Evolutionary conservation across 2,113 vertebrate genomes (phyloP).

Genomic region (Gasterosteus nipponicus): DNA sequence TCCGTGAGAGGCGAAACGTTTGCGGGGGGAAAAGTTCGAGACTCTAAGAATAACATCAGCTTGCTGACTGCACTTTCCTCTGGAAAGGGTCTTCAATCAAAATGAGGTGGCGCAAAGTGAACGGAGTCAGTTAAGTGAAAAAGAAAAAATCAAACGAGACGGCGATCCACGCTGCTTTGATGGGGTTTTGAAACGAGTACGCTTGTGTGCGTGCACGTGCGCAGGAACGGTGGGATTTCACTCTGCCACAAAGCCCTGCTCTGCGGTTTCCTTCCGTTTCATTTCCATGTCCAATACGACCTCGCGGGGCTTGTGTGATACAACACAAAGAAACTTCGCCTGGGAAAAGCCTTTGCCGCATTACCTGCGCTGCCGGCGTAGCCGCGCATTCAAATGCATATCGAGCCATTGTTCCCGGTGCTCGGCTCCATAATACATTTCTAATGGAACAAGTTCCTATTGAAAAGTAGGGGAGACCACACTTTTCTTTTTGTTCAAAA

Average conservation of each 20-base stretch:
- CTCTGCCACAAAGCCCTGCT: conserved; percentile 48
- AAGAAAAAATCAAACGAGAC: conserved; percentile 32
- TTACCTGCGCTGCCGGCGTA: conserved; percentile 47
- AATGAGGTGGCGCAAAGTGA: conserved; percentile 2
- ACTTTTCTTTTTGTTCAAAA: conserved; percentile 58
- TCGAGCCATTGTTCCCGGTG: conserved; percentile 63
- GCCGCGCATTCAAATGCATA: conserved; percentile 74
- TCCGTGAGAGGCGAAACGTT: too few species aligned
- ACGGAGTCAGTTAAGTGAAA: conserved; percentile 13
- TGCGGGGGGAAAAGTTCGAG: not conserved
- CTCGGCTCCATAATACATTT: conserved; percentile 52
- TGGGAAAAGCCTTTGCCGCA: conserved; percentile 31
- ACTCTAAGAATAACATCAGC: not conserved
- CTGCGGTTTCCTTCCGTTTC: conserved; percentile 49
- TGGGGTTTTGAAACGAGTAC: not conserved
- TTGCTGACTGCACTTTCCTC: not conserved
- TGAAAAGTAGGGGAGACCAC: conserved; percentile 54
- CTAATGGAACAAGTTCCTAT: conserved; percentile 67
- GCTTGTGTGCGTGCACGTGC: not conserved
- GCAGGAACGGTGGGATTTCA: conserved; percentile 30
- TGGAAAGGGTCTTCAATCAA: not conserved
- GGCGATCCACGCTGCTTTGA: conserved; percentile 8
- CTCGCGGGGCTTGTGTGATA: conserved; percentile 55
- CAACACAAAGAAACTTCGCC: conserved; percentile 58
- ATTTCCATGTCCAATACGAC: conserved; percentile 63